Conservation (phyloP, 2,113 vertebrate species). For the Austrofundulus limnaeus region DNA sequence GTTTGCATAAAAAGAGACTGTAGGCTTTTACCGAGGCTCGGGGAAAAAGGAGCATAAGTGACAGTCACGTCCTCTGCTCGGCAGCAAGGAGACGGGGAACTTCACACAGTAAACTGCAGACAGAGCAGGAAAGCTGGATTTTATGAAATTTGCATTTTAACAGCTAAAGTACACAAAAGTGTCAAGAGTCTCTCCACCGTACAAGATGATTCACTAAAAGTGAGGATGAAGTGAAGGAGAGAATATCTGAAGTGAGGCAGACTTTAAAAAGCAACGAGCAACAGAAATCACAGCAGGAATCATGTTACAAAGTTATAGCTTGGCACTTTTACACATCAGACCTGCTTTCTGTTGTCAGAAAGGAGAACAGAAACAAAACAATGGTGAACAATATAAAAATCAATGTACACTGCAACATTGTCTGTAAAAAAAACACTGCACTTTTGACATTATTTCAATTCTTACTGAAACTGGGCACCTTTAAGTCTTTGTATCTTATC, state of each 20-base stretch:
- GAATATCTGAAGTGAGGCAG: conserved; percentile 27
- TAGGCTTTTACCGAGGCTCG: conserved; percentile 49
- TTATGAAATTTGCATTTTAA: conserved; percentile 75
- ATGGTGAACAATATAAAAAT: background rate
- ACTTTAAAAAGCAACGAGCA: conserved; percentile 16
- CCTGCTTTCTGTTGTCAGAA: conserved; percentile 1
- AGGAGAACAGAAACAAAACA: background rate
- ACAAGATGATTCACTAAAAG: conserved; percentile 49
- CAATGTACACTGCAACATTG: background rate
- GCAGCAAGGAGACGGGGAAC: conserved; percentile 55
- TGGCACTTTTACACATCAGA: conserved; percentile 23
- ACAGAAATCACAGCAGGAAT: conserved; percentile 32
- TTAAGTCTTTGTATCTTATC: too few species aligned
- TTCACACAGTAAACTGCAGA: conserved; percentile 64
- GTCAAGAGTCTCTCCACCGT: conserved; percentile 59
- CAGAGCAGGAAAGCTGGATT: conserved; percentile 67
- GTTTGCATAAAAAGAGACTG: conserved; percentile 41
- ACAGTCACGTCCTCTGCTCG: conserved; percentile 57
- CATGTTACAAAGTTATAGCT: conserved; percentile 2
- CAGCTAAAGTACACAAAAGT: conserved; percentile 70
- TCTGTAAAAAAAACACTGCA: too few species aligned
- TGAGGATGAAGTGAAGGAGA: conserved; percentile 33
- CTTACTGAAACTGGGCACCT: too few species aligned
- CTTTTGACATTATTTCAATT: background rate
- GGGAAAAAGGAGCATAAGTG: conserved; percentile 59